phyloP scores from a whole-genome alignment of 2,888 invertebrate genomes.

The Diaphora mendica region DNA sequence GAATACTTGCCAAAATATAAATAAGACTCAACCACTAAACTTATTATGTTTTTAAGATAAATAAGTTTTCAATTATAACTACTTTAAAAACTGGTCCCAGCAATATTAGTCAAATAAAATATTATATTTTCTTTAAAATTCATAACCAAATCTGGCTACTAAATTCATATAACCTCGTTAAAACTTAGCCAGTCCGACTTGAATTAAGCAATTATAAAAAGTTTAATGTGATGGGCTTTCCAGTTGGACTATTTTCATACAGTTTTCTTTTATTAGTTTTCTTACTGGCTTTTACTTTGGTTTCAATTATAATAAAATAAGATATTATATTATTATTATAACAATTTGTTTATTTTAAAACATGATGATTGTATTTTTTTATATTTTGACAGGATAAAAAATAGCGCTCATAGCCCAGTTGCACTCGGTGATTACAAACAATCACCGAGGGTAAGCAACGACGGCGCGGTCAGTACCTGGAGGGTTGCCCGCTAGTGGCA shows the following conservation, averaged over 20 bases:
- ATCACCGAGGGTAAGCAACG: too few species aligned
- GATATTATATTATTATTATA: neutral
- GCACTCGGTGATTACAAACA: too few species aligned
- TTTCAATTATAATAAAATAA: neutral
- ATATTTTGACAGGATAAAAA: neutral
- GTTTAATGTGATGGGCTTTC: constrained; percentile 55
- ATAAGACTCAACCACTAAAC: neutral
- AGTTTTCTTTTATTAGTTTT: constrained; percentile 44
- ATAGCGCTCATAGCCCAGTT: too few species aligned
- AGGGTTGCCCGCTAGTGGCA: too few species aligned
- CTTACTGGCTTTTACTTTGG: neutral
- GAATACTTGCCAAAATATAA: neutral
- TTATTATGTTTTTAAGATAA: neutral
- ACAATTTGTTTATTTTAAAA: neutral
- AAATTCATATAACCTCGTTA: constrained; percentile 65
- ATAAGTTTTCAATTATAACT: neutral
- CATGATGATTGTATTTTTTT: neutral
- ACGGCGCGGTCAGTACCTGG: too few species aligned
- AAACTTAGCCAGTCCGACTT: constrained; percentile 56
- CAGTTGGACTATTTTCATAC: constrained; percentile 53
- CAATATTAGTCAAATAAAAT: constrained; percentile 24
- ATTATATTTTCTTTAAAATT: constrained; percentile 55
- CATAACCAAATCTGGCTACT: constrained; percentile 56
- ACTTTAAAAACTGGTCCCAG: neutral
- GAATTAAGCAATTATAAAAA: constrained; percentile 64